phyloP scores from a whole-genome alignment of 2,797 vertebrate species.

The Trachops cirrhosus region DNA sequence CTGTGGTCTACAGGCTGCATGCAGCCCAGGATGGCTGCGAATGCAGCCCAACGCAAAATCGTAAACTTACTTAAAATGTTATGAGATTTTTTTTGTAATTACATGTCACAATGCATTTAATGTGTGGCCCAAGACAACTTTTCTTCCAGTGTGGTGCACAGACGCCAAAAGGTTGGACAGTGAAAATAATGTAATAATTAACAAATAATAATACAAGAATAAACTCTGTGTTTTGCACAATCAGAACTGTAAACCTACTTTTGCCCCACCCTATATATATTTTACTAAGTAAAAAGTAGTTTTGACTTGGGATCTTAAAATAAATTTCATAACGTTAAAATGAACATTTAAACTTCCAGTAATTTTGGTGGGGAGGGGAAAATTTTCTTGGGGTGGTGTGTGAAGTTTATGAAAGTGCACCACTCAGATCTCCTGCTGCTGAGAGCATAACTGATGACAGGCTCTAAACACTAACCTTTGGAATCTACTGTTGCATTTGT shows the following conservation, averaged over 20 bases:
- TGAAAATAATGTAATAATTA: background rate
- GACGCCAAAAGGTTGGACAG: no score
- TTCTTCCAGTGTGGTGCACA: no score
- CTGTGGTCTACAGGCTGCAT: no score
- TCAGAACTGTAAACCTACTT: background rate
- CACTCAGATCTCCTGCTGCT: background rate
- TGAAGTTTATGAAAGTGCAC: background rate
- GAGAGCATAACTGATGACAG: background rate
- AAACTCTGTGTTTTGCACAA: background rate
- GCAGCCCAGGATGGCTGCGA: no score
- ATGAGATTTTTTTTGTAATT: no score
- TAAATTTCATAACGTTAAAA: conserved; percentile 7
- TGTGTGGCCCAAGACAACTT: no score
- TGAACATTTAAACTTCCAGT: background rate
- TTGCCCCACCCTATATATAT: background rate
- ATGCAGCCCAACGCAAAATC: no score
- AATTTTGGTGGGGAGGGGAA: background rate
- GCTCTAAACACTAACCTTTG: background rate
- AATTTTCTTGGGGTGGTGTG: background rate
- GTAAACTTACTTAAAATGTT: no score
- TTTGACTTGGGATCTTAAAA: conserved; percentile 24
- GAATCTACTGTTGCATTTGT: background rate
- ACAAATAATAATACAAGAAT: background rate
- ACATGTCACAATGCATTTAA: no score
- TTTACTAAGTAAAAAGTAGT: background rate